Percentiles rank a stretch among this genome's conserved stretches.
These are phyloP conservation scores for Yoshiicerus persimilis DNA, from an alignment of 1,140 invertebrate genomes.

Conservation along the genomic window DNA sequence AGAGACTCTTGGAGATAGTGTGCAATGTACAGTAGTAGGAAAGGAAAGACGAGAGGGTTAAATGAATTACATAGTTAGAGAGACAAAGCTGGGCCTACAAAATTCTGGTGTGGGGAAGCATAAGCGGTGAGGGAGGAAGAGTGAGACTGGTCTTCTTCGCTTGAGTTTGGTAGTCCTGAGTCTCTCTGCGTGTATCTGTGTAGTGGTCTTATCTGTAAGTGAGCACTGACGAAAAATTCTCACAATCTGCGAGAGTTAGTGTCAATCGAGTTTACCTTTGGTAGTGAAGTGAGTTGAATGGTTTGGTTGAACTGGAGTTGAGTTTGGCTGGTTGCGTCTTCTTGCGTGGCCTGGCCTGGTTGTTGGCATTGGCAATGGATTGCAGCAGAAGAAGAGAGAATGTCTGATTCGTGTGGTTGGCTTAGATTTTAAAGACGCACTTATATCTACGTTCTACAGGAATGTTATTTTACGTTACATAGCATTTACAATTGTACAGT, in stretches of 20 bases:
- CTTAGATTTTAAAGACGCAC: no score
- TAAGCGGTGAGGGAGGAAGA: neutral
- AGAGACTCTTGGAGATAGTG: neutral
- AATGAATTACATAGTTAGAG: neutral
- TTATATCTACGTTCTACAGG: no score
- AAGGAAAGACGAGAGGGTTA: neutral
- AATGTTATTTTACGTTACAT: no score
- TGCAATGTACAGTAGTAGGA: neutral
- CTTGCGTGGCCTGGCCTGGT: neutral
- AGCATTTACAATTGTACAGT: no score
- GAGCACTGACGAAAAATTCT: neutral
- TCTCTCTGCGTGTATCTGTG: neutral
- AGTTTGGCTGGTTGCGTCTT: neutral
- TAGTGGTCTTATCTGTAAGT: neutral
- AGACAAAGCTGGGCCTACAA: neutral
- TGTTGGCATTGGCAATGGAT: neutral
- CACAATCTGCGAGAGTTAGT: neutral
- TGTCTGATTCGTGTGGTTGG: neutral
- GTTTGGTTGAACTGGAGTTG: neutral
- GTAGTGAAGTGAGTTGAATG: neutral
- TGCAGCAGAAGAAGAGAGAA: neutral
- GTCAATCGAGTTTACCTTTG: slow-evolving; percentile 16
- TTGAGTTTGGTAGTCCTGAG: neutral
- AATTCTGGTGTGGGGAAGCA: neutral
- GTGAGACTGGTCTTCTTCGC: neutral